Evolutionary conservation across 2,888 invertebrate genomes (phyloP).

Genomic region (Drosophila paucipuncta): DNA sequence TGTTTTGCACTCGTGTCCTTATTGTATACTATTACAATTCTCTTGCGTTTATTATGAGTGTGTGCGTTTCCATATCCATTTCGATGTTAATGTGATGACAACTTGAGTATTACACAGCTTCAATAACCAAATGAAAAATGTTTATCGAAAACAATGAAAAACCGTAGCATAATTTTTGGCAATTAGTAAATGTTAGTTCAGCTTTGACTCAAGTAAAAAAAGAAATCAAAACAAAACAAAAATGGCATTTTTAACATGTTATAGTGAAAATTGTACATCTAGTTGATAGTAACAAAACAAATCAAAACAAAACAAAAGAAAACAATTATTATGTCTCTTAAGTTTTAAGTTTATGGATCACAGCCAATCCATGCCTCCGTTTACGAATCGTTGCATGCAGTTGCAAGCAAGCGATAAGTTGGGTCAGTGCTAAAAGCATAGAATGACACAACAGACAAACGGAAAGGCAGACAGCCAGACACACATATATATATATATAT

Average conservation of each 20-base stretch:
- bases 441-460: background rate
- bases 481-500: no score
- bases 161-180: slow-evolving; percentile 67
- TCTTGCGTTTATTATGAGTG: slow-evolving; percentile 28
- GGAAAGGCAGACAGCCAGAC: background rate
- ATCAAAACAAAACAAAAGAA: background rate
- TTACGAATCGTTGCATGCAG: background rate
- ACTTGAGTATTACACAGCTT: slow-evolving; percentile 54
- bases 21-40: slow-evolving; percentile 29
- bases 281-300: slow-evolving; percentile 21
- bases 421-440: slow-evolving; percentile 16
- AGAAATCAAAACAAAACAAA: background rate
- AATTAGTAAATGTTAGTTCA: slow-evolving; percentile 62
- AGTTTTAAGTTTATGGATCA: slow-evolving; percentile 41
- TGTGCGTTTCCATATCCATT: slow-evolving; percentile 32
- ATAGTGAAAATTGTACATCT: slow-evolving; percentile 52
- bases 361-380: background rate
- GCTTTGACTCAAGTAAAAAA: slow-evolving; percentile 28
- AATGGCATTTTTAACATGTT: slow-evolving; percentile 65
- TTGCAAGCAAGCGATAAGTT: background rate
- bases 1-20: slow-evolving; percentile 70
- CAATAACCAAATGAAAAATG: slow-evolving; percentile 42
- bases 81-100: slow-evolving; percentile 43
- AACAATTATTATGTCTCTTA: slow-evolving; percentile 19
- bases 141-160: slow-evolving; percentile 2